phyloP scores from a whole-genome alignment of 2,797 vertebrate species.

The Esox lucius region DNA sequence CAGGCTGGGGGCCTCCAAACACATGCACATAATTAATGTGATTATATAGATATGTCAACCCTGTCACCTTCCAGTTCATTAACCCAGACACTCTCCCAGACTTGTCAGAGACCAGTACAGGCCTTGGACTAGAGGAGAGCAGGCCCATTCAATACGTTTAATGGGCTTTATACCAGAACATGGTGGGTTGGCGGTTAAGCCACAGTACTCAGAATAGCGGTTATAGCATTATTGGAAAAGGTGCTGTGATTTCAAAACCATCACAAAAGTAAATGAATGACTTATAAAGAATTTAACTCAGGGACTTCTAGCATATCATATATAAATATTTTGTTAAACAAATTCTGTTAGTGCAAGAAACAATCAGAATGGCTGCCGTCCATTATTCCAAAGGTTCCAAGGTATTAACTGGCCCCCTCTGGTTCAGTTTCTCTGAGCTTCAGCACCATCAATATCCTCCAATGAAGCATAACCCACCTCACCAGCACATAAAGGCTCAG shows the following conservation, averaged over 20 bases:
- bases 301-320: neutral
- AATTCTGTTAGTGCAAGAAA: neutral
- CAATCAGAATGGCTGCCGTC: slow-evolving; percentile 10
- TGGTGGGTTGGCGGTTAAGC: neutral
- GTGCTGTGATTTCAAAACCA: neutral
- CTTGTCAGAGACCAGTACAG: slow-evolving; percentile 13
- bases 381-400: slow-evolving; percentile 9
- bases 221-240: neutral
- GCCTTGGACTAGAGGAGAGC: neutral
- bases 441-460: slow-evolving; percentile 20
- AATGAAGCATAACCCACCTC: slow-evolving; percentile 9
- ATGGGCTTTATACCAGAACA: neutral
- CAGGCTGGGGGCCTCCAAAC: slow-evolving; percentile 51
- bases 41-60: slow-evolving; percentile 66
- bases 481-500: slow-evolving; percentile 29
- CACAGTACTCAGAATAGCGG: neutral
- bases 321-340: neutral
- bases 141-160: neutral
- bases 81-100: slow-evolving; percentile 40
- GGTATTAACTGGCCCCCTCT: slow-evolving; percentile 5
- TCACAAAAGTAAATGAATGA: neutral
- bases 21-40: slow-evolving; percentile 65
- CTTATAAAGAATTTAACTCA: neutral
- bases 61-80: slow-evolving; percentile 59
- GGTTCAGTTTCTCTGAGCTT: neutral